Conservation (phyloP, 64 coral and sea anemone species). For the Stichodactyla helianthus region DNA sequence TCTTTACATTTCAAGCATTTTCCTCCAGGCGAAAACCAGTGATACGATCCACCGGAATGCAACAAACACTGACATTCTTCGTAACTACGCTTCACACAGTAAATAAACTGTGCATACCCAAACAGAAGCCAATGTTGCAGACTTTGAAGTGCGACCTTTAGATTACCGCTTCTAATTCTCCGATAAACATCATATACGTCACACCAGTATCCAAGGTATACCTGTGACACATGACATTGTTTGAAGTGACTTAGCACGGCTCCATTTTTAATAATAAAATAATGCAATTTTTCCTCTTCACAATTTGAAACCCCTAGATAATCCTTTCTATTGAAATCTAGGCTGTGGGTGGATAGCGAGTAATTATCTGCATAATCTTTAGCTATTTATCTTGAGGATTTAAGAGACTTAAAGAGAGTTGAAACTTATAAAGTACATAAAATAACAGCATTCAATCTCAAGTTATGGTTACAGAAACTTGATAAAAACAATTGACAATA, state of each 20-base stretch:
- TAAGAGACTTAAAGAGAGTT: not conserved
- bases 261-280: not conserved
- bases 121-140: conserved; percentile 4
- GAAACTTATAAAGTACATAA: not conserved
- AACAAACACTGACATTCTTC: not conserved
- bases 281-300: not conserved
- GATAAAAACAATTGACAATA: not conserved
- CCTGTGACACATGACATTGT: not conserved
- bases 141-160: not conserved
- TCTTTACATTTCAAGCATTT: not conserved
- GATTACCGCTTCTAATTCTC: not conserved
- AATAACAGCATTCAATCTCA: not conserved
- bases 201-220: not conserved
- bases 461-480: not conserved
- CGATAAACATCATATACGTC: not conserved
- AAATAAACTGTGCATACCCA: not conserved
- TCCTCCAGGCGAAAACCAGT: not conserved
- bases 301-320: not conserved
- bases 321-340: not conserved
- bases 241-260: not conserved
- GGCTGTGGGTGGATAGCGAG: not conserved
- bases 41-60: not conserved
- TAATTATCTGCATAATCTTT: not conserved
- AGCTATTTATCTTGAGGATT: not conserved
- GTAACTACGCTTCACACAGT: not conserved